Conservation (phyloP, 2,113 vertebrate species). For the Hemiscyllium ocellatum region DNA sequence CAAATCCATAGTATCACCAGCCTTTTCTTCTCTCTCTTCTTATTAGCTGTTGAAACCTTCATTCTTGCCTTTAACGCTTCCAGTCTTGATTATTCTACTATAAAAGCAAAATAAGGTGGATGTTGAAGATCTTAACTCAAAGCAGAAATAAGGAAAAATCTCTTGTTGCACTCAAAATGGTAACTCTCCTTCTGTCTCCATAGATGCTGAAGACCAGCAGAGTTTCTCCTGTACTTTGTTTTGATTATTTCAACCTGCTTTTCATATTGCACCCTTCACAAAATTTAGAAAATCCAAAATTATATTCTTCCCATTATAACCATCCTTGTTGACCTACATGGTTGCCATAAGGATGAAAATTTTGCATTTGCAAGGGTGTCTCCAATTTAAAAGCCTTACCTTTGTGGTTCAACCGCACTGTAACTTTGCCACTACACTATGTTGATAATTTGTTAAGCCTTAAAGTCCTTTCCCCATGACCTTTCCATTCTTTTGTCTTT, state of each 20-base stretch:
- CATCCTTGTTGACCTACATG: background rate
- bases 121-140: too few relatives aligned
- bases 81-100: background rate
- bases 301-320: background rate
- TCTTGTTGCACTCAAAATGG: too few relatives aligned
- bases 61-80: background rate
- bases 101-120: too few relatives aligned
- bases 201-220: too few relatives aligned
- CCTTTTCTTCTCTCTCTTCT: background rate
- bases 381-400: background rate
- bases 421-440: background rate
- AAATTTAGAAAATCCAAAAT: background rate
- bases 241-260: background rate
- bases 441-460: background rate
- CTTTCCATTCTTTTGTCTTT: background rate
- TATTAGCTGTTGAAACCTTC: background rate
- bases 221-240: too few relatives aligned
- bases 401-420: background rate
- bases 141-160: too few relatives aligned
- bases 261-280: background rate
- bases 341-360: background rate
- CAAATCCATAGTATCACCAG: background rate
- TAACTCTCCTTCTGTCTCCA: too few relatives aligned
- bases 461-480: background rate
- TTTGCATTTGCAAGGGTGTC: background rate